These are phyloP conservation scores for Microctenopoma stevenorrisi DNA, from an alignment of 2,797 vertebrate species.

Conservation along the genomic window DNA sequence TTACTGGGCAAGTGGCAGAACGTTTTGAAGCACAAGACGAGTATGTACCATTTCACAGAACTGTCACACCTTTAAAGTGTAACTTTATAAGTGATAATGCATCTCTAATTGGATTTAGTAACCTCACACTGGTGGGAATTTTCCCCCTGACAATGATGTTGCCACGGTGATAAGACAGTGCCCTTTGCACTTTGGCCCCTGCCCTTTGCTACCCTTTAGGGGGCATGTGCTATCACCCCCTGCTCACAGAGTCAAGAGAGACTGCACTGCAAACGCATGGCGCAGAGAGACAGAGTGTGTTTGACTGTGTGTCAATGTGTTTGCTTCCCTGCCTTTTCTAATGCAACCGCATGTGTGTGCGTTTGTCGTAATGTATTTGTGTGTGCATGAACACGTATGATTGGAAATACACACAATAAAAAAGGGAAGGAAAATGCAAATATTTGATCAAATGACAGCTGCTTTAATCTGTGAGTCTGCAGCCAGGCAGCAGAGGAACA, in stretches of 20 bases:
- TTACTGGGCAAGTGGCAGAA: too few relatives aligned
- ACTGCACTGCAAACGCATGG: constrained; percentile 64
- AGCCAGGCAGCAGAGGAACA: constrained; percentile 43
- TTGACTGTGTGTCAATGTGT: constrained; percentile 1
- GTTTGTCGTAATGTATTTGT: not conserved
- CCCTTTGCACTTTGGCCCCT: constrained; percentile 70
- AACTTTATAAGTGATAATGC: constrained; percentile 28
- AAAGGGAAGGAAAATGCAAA: constrained; percentile 64
- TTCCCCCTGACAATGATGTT: constrained; percentile 65
- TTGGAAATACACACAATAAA: constrained; percentile 32
- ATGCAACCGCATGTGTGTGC: not conserved
- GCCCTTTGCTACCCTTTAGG: constrained; percentile 65
- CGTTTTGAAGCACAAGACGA: too few relatives aligned
- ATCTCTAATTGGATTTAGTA: constrained; percentile 45
- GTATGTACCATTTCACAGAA: not conserved
- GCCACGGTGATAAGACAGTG: constrained; percentile 71
- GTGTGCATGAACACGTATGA: not conserved
- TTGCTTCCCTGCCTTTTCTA: constrained; percentile 1
- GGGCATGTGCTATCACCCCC: constrained; percentile 51
- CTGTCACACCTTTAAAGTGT: not conserved
- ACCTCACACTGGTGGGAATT: constrained; percentile 66
- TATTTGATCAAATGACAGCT: constrained; percentile 75
- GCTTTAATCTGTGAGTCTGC: constrained; percentile 70
- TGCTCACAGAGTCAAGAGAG: constrained; percentile 41
- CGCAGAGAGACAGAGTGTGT: constrained; percentile 1